Base-by-base conservation (phyloP, 2,113 vertebrate genomes). In the Cariama cristata region DNA sequence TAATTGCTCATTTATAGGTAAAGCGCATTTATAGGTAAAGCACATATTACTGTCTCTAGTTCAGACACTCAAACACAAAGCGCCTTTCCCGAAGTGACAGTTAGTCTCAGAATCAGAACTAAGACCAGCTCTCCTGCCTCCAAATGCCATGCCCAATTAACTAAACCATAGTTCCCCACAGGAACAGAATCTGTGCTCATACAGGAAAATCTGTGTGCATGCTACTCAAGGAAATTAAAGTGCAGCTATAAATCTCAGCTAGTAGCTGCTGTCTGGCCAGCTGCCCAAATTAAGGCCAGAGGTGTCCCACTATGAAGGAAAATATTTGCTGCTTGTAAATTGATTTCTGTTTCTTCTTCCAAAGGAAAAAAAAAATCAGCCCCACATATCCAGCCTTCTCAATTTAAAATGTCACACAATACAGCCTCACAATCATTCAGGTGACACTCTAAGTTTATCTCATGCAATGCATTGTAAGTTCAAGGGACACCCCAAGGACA, bases 311-410 rank as follows among this genome's bases (percentile, higher is more conserved):
- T 80, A 80, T 55, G 74, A 87, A 92, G 75, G 88, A 97, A 98
- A 97, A 96, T 97, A 95, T 96, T 96, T 96, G 94, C 69, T 96
- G 83, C 91, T 91, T 96, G 58, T 86, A 97, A 96, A 98, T 97
- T 95, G 93, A 96, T 97, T 97, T 98, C 95, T 96, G 85, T 93
- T 95, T 93, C 85, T 87, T 77, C 82, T 97, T 91, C 73, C 66
- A 89, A 89, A 82, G 64, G 18, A 38, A 64, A 56, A 75, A 79
- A 87, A 64, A 45, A 66, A 28, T 8, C 87, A 94, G 76, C 32
- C 52, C 90, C 10, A 15, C 68, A 62, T 44, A 92, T 79, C 66
- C 75, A 96, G 88, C 69, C 76, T 93, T 81, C 82, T 97, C 97
- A 96, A 89, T 91, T 96, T 96, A 87, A 91, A 98, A 94, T 95